Evolutionary conservation across 37 sponge, comb jelly and placozoan genomes (phyloP).

Genomic region (Beroe ovata): DNA sequence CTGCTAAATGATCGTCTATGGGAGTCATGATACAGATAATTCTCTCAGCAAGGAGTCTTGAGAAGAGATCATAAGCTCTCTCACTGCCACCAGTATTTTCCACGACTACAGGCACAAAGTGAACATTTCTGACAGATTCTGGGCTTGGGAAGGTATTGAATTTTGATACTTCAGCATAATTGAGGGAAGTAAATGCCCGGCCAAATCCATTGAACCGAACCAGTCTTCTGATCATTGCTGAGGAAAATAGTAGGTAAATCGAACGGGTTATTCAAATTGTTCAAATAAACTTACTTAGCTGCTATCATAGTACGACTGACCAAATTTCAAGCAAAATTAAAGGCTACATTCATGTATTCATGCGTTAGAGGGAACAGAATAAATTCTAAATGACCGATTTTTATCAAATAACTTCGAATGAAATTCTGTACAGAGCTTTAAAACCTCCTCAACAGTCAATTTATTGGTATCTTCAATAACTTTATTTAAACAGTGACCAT

Average conservation of each 20-base stretch:
- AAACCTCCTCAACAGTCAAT: neutral
- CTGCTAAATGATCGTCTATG: constrained; percentile 65
- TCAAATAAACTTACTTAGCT: too few relatives aligned
- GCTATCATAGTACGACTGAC: too few relatives aligned
- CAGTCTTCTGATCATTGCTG: neutral
- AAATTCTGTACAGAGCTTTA: neutral
- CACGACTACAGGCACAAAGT: constrained; percentile 70
- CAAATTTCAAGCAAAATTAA: too few relatives aligned
- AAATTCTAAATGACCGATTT: constrained; percentile 4
- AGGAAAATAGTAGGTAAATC: neutral
- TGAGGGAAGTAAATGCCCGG: neutral
- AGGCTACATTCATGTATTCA: too few relatives aligned
- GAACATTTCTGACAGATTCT: constrained; percentile 6
- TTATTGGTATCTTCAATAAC: neutral
- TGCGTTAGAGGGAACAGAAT: constrained; percentile 38
- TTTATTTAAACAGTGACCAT: neutral
- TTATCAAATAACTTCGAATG: neutral
- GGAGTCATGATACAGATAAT: constrained; percentile 65
- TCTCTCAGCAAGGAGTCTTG: constrained; percentile 55
- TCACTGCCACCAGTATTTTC: constrained; percentile 66
- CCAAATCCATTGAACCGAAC: neutral
- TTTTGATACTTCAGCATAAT: too few relatives aligned
- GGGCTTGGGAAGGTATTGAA: neutral
- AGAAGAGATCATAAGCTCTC: constrained; percentile 69
- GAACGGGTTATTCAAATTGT: too few relatives aligned